Base-by-base conservation (phyloP, 2,797 vertebrate species). In the Sebastes alutus region DNA sequence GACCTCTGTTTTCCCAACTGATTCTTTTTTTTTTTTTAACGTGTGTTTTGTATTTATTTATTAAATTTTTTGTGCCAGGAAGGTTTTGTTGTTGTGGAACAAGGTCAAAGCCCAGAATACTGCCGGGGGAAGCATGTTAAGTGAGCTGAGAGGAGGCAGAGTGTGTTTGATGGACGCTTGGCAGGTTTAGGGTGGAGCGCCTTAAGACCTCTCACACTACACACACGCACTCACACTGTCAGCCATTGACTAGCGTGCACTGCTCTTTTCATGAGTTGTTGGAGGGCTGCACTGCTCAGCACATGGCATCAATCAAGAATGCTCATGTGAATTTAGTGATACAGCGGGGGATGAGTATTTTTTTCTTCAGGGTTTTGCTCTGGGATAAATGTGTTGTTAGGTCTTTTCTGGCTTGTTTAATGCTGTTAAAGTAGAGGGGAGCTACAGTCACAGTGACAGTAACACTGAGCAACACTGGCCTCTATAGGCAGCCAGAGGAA, bases 381-480 rank as follows among this genome's bases (percentile, higher is more conserved):
- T n/a, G 30, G 67, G 59, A 77, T 75, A 72, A 84, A 77, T 70
- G 56, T 64, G 64, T 35, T 71, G 32, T 69, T 67, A 38, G 38
- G 74, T 76, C 55, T 82, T 80, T 84, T 5, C 16, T 11, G n/a
- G 38, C 66, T 78, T 74, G 54, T 85, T 82, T 85, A 75, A 61
- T 38, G 38, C 23, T 32, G 56, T 65, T 73, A 8, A 77, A 35
- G 58, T 33, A 14, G 32, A 75, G n/a, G n/a, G 29, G 12, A 42
- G 42, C 4, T 27, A 56, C 38, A 38, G 52, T 64, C 55, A 27
- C 38, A 14, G 85, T 35, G 54, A 76, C 49, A n/a, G 49, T 20
- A 52, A 52, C 20, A n/a, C 81, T 90, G 81, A 86, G 79, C 89
- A 94, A 93, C 87, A 93, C 92, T 93, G 92, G 88, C 92, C 90